Base-by-base conservation (phyloP, 2,888 invertebrate species). In the Electrophaes corylata region DNA sequence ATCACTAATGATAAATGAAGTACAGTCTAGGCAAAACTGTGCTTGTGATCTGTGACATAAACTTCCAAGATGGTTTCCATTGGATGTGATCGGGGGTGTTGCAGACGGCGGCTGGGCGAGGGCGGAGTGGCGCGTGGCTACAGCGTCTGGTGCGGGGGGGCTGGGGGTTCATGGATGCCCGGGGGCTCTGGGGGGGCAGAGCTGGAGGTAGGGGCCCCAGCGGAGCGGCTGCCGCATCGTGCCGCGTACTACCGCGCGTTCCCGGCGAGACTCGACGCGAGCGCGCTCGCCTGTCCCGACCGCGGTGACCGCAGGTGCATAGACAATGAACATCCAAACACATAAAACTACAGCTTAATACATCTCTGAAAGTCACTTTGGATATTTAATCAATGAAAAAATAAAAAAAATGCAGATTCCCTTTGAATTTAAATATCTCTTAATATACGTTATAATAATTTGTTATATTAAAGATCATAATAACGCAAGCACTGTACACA, bases 211-310 rank as follows among this genome's bases (percentile, higher is more conserved):
- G 95, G 95, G 31, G 94, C 95, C 53, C 97, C 98, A 8, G 94
- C 93, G 66, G 96, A 96, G 86, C 94, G 98, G 46, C 93, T 96
- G 76, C 94, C 95, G 58, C 94, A 94, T 83, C 93, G 94, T 74
- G 94, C 95, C 63, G 94, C 95, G 20, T 95, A 95, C 87, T 94
- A 94, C 92, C 93, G 96, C 83, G 96, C 94, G 77, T 97, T 99
- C 91, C 98, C 98, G 47, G 98, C 98, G 41, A 85, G 96, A 39
- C 93, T 99, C 65, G 97, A 98, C 84, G 94, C 86, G 56, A 73
- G 72, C 64, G 90, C 91, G 48, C 84, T 92, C 19, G 81, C 86
- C 37, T 84, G 87, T 64, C 90, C 91, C 58, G 84, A 84, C 58
- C 68, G 79, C 66, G 70, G 76, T 68, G 90, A 88, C 74, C 79